These are phyloP conservation scores for Drosophila neutralis DNA, from an alignment of 2,888 invertebrate genomes.

Conservation along the genomic window DNA sequence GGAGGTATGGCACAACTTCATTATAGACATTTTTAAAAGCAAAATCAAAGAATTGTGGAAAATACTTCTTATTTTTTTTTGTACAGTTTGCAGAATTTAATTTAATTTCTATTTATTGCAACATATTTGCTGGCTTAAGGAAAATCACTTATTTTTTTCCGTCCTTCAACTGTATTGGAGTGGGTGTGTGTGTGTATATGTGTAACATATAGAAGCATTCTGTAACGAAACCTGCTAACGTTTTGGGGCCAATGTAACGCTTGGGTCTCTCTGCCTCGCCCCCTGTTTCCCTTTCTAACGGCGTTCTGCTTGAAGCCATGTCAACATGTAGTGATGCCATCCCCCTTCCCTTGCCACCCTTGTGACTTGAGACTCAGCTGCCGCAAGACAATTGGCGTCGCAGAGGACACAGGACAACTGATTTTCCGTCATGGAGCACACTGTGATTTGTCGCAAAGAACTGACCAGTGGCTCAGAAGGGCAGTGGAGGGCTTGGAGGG, in stretches of 20 bases:
- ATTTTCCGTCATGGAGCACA: slow-evolving; percentile 68
- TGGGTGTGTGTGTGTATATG: slow-evolving; percentile 10
- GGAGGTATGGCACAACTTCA: neutral
- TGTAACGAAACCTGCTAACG: slow-evolving; percentile 5
- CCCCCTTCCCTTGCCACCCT: neutral
- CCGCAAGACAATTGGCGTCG: slow-evolving; percentile 43
- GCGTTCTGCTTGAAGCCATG: slow-evolving; percentile 14
- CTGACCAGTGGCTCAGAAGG: slow-evolving; percentile 22
- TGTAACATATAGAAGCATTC: slow-evolving; percentile 13
- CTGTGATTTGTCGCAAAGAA: slow-evolving; percentile 69
- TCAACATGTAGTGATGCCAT: slow-evolving; percentile 33
- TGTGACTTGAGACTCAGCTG: slow-evolving; percentile 57
- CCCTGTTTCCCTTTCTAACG: neutral
- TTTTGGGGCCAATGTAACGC: slow-evolving; percentile 54
- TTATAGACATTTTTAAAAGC: neutral
- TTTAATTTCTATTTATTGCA: neutral
- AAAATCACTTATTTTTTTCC: neutral
- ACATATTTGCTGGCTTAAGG: neutral
- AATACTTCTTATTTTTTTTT: neutral
- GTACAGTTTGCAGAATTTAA: neutral
- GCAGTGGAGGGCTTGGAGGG: slow-evolving; percentile 5
- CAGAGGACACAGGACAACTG: slow-evolving; percentile 55
- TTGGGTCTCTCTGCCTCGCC: slow-evolving; percentile 10
- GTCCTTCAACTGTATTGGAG: neutral
- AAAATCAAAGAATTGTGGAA: neutral